phyloP scores from a whole-genome alignment of 2,113 vertebrate species.

The Salvelinus fontinalis region DNA sequence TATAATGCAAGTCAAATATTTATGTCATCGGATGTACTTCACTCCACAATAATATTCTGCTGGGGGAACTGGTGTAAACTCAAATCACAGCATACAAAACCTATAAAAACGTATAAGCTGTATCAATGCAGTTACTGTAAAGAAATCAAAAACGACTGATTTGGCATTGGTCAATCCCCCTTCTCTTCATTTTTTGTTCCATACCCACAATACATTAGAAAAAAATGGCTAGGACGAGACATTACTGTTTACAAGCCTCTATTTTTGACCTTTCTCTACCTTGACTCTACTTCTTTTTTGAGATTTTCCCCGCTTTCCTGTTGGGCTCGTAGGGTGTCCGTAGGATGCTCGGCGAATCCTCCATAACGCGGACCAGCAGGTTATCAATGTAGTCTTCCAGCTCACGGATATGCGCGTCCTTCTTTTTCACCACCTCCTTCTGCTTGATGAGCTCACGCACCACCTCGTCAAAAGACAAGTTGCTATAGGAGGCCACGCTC shows the following conservation, averaged over 20 bases:
- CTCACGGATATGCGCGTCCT: conserved; percentile 92
- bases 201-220: neutral
- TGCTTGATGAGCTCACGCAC: conserved; percentile 92
- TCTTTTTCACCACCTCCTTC: conserved; percentile 93
- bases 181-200: neutral
- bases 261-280: neutral
- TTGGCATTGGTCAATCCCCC: conserved; percentile 32
- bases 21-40: no score
- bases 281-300: conserved; percentile 73
- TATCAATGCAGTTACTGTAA: conserved; percentile 26
- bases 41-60: neutral
- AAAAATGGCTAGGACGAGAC: neutral
- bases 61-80: conserved; percentile 10
- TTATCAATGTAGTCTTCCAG: conserved; percentile 98
- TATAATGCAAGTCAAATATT: no score
- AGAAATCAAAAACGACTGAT: conserved; percentile 22
- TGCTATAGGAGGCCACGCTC: conserved; percentile 79
- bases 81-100: conserved; percentile 23
- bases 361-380: conserved; percentile 95
- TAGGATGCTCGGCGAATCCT: conserved; percentile 96
- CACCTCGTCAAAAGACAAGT: conserved; percentile 88
- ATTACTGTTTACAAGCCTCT: neutral
- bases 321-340: conserved; percentile 95
- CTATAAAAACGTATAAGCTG: conserved; percentile 21
- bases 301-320: conserved; percentile 91